phyloP scores from a whole-genome alignment of 2,888 invertebrate genomes.

The Poecilus cupreus region DNA sequence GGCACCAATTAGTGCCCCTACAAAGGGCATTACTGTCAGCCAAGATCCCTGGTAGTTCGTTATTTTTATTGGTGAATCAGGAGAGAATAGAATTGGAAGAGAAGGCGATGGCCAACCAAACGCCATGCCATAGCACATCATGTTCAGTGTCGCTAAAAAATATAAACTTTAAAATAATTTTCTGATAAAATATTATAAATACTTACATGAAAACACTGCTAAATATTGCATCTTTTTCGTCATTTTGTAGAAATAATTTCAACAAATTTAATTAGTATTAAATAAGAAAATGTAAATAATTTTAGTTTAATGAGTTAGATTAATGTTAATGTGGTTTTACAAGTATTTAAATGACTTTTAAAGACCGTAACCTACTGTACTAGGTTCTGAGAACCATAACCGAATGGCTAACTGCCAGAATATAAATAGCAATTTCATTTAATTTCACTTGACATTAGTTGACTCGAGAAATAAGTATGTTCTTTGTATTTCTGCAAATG shows the following conservation, averaged over 20 bases:
- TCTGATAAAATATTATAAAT: background rate
- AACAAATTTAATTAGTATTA: too few species aligned
- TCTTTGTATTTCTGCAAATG: too few species aligned
- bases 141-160: conserved; percentile 67
- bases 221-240: conserved; percentile 29
- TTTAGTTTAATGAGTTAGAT: background rate
- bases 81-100: conserved; percentile 64
- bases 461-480: background rate
- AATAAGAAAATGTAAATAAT: background rate
- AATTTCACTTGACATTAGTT: conserved; percentile 33
- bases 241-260: background rate
- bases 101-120: conserved; percentile 79
- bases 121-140: conserved; percentile 70
- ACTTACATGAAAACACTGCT: conserved; percentile 41
- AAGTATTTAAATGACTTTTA: background rate
- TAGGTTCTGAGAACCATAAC: background rate
- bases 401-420: conserved; percentile 14
- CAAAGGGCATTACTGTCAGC: conserved; percentile 80
- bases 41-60: conserved; percentile 75
- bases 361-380: background rate
- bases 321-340: background rate
- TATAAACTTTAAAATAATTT: background rate
- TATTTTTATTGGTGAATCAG: conserved; percentile 14
- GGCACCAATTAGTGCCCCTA: conserved; percentile 79
- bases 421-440: conserved; percentile 21